Evolutionary conservation across 2,888 invertebrate species (phyloP), one percentile per base, ranked within the genome.

Genomic region (Caenorhabditis angaria): DNA sequence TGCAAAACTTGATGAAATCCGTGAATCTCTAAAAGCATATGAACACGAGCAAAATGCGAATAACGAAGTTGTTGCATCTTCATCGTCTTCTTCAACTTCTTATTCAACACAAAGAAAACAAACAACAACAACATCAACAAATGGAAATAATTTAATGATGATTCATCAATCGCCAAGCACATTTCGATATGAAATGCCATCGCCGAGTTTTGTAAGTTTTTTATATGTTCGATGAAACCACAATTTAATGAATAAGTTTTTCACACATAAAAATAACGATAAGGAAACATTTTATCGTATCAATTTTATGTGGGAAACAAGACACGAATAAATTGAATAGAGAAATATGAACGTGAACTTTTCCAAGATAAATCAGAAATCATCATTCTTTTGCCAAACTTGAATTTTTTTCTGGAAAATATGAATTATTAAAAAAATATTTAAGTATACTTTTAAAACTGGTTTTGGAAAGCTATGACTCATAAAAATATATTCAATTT

Each of bases 1-100:
- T 8, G 83, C 85, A 35, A 85, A 85, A 69, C 68, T 86, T 18
- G 83, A 86, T 53, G 61, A 76, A 53, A 86, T 86, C 65, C 78
- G 86, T 0, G 80, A 83, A 54, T 82, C 82, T 8, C 70, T 85
- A 29, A 72, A 74, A 53, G 84, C 82, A 6, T 85, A 79, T 59
- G 82, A 82, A 58, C 81, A 83, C 54, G 70, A 69, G 54, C 29
- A 22, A 50, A 22, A 50, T 18, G 12, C 22, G 24, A 41, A 51
- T 27, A n/a, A 3, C 20, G 25, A 51, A 41, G 41, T 41, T 12
- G 18, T 10, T 12, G 22, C 51, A 22, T 51, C 51, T 3, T 51
- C 51, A 28, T 27, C 55, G 28, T 55, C 55, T 1, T 55, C 20
- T 18, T 24, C 27, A 14, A 54, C 18, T n/a, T n/a, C n/a, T n/a